These are phyloP conservation scores for Mirounga angustirostris DNA, from an alignment of 2,113 vertebrate genomes.

Conservation along the genomic window DNA sequence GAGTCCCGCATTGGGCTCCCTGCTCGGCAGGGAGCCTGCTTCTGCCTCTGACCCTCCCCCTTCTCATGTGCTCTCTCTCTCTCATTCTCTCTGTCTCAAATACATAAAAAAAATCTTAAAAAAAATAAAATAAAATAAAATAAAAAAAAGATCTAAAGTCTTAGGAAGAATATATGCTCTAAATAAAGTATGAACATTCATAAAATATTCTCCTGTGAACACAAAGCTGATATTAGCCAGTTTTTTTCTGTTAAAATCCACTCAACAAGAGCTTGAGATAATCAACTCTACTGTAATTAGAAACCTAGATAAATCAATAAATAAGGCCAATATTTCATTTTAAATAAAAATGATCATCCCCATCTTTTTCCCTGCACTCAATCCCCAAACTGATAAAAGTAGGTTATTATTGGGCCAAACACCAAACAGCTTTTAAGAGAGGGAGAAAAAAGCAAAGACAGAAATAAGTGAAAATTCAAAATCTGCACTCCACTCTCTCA, in stretches of 20 bases:
- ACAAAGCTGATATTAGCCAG: background rate
- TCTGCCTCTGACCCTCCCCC: too few relatives aligned
- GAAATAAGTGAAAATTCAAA: conserved; percentile 37
- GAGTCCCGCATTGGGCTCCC: too few relatives aligned
- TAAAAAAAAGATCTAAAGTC: background rate
- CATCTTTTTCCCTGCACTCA: background rate
- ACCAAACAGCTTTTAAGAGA: conserved; percentile 17
- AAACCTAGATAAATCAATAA: conserved; percentile 4
- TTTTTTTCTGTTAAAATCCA: conserved; percentile 26
- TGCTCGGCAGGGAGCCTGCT: too few relatives aligned
- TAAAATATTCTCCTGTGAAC: conserved; percentile 44
- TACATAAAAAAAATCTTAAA: too few relatives aligned
- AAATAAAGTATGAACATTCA: background rate
- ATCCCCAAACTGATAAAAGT: background rate
- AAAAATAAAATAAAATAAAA: too few relatives aligned
- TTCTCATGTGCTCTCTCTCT: too few relatives aligned
- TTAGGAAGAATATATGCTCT: conserved; percentile 4
- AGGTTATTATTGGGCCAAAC: background rate
- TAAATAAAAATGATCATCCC: background rate
- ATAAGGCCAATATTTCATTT: conserved; percentile 6
- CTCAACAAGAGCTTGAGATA: conserved; percentile 21
- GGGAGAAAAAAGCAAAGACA: background rate
- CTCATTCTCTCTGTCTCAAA: too few relatives aligned
- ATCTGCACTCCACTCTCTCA: background rate
- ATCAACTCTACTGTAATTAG: background rate